A percentile compares a stretch with the other conserved stretches of the same genome.
Evolutionary conservation across 2,888 invertebrate species (phyloP).

Genomic region (Plemyria rubiginata): DNA sequence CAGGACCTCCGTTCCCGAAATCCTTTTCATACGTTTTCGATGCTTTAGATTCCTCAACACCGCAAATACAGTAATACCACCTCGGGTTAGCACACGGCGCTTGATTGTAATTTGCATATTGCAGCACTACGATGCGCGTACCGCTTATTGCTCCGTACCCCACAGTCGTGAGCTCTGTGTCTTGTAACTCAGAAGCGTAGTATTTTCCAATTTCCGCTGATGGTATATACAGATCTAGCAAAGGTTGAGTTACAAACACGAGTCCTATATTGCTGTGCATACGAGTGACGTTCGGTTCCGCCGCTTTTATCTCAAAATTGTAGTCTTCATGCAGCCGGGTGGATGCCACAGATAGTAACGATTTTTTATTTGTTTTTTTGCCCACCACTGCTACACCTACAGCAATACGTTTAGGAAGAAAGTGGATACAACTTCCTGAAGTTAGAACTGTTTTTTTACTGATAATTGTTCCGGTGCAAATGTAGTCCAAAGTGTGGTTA

Average conservation of each 20-base stretch:
- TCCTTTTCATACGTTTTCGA: conserved; percentile 47
- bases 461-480: conserved; percentile 66
- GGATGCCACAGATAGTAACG: conserved; percentile 51
- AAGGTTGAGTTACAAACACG: conserved; percentile 51
- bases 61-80: conserved; percentile 72
- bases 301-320: conserved; percentile 47
- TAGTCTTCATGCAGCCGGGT: conserved; percentile 58
- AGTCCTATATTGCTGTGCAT: conserved; percentile 69
- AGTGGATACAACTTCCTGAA: conserved; percentile 60
- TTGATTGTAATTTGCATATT: conserved; percentile 58
- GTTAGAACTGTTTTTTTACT: conserved; percentile 59
- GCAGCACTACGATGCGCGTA: conserved; percentile 49
- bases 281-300: conserved; percentile 49
- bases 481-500: conserved; percentile 49
- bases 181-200: conserved; percentile 57
- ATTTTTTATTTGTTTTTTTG: conserved; percentile 43
- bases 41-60: conserved; percentile 51
- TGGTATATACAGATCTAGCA: conserved; percentile 51
- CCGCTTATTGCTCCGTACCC: conserved; percentile 58
- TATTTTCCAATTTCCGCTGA: conserved; percentile 55
- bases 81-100: conserved; percentile 63
- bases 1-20: conserved; percentile 68
- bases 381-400: conserved; percentile 55
- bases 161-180: conserved; percentile 51
- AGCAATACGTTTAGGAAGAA: conserved; percentile 53